Base-by-base conservation (phyloP, 92 coral and sea anemone genomes). In the Diadumene lineata region DNA sequence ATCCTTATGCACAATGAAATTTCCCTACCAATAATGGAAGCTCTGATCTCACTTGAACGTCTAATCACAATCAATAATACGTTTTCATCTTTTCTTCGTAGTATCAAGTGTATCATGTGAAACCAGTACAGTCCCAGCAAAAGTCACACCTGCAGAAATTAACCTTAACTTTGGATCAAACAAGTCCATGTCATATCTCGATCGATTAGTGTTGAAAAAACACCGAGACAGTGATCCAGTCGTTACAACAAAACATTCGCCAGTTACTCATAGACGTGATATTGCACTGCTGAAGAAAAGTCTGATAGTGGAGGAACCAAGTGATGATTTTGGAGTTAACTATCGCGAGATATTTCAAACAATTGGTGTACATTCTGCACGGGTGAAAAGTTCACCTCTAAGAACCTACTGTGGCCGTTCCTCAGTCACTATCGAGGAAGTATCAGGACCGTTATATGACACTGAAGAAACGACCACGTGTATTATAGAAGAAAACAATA, bases 331-430 rank as follows among this genome's bases (percentile, higher is more conserved):
- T 69, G 80, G 90, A 33, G 73, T 85, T 33, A 90, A 93, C 81
- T 93, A 93, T 86, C 69, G 97, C 51, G 98, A 88, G 74, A 88
- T 93, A 63, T 88, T 93, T 53, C 94, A 88, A 72, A 88, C 73
- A 29, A 72, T 90, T 18, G 88, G 93, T 7, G 80, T 80, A 1
- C 76, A 77, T n/a, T 60, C 79, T 23, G 60, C 82, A 17, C 48
- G 80, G 9, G 70, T 38, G 53, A 78, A 58, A 50, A 68, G 60
- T 25, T 56, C 75, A 33, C 27, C 79, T 15, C 60, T 69, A 70
- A 34, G 23, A 21, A 70, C 33, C 28, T n/a, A 33, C 31, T 38
- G 29, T 46, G 70, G 60, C 44, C 70, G 63, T n/a, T 31, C 71
- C 43, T 67, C 69, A 48, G 69, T 89, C 22, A 51, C 79, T n/a